Base-by-base conservation (phyloP, 2,888 invertebrate species). In the Thalpophila matura region DNA sequence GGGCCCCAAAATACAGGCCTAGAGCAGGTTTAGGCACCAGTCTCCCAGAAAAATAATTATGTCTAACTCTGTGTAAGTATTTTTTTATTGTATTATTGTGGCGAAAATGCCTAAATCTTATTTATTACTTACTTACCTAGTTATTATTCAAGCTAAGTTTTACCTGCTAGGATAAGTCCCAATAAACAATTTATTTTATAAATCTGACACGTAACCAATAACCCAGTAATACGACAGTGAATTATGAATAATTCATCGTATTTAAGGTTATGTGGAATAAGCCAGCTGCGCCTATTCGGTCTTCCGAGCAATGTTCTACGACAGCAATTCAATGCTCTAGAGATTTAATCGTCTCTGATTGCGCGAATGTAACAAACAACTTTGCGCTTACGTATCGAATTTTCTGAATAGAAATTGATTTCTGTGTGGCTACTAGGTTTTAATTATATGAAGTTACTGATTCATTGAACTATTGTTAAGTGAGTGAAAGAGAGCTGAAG, bases 321-420 rank as follows among this genome's bases (percentile, higher is more conserved):
- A 58, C 56, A 73, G 69, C 75, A 72, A 73, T 74, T 74, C 61
- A 67, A 72, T 76, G 62, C 76, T 69, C 73, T 67, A 16, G 67
- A 63, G 72, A 71, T 62, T 69, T 81, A 81, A 80, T 81, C 80
- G 74, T 51, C 59, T 63, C 51, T 74, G 70, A 83, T 81, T 66
- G 77, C 63, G 40, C 37, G 63, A 66, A 47, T 72, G 20, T 63
- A 50, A 73, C 75, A 75, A 71, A 75, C 61, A 63, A 77, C 51
- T 76, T 69, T 65, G 35, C 35, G 80, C 78, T 77, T 74, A 68
- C 69, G 18, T 49, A 57, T 67, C 55, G 51, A 59, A 64, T 63
- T 75, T 71, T 56, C 29, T 65, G 45, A 64, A 60, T 49, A 50
- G 59, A 45, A 57, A 60, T 58, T 45, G 58, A 31, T 35, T 61